Base-by-base conservation (phyloP, 2,888 invertebrate species). In the Oscheius sp. region DNA sequence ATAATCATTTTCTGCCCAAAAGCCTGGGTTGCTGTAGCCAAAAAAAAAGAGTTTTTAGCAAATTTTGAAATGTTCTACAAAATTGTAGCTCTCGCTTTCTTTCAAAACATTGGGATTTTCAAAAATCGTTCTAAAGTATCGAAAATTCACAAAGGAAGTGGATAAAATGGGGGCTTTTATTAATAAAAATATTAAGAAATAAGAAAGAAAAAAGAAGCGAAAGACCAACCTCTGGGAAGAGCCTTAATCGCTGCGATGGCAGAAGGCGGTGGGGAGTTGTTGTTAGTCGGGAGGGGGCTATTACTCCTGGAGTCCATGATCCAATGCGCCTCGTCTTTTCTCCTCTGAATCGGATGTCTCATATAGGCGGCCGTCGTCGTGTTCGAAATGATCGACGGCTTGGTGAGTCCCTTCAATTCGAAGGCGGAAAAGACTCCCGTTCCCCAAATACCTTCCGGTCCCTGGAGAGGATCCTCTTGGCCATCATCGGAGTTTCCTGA, bases 401-500 rank as follows among this genome's bases (percentile, higher is more conserved):
- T 93, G 94, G 96, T 96, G 89, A 97, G 92, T 90, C 94, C 93
- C 93, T 96, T 95, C 89, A 98, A 92, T 91, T 98, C 97, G 91
- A 94, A 94, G 87, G 97, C 96, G 87, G 96, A 95, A 92, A 97
- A 98, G 89, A 97, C 97, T 88, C 97, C 97, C 87, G 96, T 97
- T 88, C 97, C 96, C 91, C 95, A 92, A 90, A 97, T 96, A 91
- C 95, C 74, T 42, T 70, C 61, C 27, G 68, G 20, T 1, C 33
- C 27, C n/a, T n/a, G 23, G 31, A 37, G 17, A 23, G 25, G 20
- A 10, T 61, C 61, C n/a, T 61, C 61, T 2, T 39, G 25, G 42
- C 61, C 61, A 20, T 61, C 61, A 17, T 61, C 61, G n/a, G 55
- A 55, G 17, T 55, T 55, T 17, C 61, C 61, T 61, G 45, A 3